phyloP scores from a whole-genome alignment of 92 coral and sea anemone species.

The Hydrozoanthus gracilis region DNA sequence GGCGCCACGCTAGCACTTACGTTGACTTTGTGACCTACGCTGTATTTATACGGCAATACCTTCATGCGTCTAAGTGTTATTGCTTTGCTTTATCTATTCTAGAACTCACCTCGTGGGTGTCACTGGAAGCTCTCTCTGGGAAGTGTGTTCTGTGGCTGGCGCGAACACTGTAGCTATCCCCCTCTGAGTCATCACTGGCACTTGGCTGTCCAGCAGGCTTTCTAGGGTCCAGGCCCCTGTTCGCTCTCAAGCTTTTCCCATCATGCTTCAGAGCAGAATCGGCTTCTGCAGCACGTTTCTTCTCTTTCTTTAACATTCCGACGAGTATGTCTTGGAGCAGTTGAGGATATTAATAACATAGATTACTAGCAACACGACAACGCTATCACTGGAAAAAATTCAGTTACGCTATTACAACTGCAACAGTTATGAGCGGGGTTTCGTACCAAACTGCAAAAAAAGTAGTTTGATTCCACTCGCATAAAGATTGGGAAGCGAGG shows the following conservation, averaged over 20 bases:
- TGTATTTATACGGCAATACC: too few species aligned
- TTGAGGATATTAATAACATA: slow-evolving; percentile 7
- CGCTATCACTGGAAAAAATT: background rate
- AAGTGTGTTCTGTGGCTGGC: slow-evolving; percentile 44
- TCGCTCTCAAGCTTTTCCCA: slow-evolving; percentile 37
- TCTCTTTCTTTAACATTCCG: slow-evolving; percentile 94
- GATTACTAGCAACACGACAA: background rate
- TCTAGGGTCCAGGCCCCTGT: slow-evolving; percentile 6
- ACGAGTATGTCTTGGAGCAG: slow-evolving; percentile 83
- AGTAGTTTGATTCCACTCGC: too few species aligned
- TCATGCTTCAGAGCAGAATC: slow-evolving; percentile 44
- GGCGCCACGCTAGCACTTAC: too few species aligned
- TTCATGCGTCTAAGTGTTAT: background rate
- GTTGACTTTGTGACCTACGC: too few species aligned
- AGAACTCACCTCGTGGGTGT: slow-evolving; percentile 59
- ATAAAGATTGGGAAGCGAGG: too few species aligned
- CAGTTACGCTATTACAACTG: too few species aligned
- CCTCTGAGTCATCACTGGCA: slow-evolving; percentile 64
- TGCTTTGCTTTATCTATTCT: background rate
- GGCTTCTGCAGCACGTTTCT: slow-evolving; percentile 79
- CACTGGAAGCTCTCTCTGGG: slow-evolving; percentile 64
- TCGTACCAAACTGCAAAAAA: too few species aligned
- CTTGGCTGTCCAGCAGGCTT: slow-evolving; percentile 76
- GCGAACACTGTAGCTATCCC: slow-evolving; percentile 37
- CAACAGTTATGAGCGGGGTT: too few species aligned